These are phyloP conservation scores for Sphaeramia orbicularis DNA, from an alignment of 2,797 vertebrate species.

Conservation along the genomic window DNA sequence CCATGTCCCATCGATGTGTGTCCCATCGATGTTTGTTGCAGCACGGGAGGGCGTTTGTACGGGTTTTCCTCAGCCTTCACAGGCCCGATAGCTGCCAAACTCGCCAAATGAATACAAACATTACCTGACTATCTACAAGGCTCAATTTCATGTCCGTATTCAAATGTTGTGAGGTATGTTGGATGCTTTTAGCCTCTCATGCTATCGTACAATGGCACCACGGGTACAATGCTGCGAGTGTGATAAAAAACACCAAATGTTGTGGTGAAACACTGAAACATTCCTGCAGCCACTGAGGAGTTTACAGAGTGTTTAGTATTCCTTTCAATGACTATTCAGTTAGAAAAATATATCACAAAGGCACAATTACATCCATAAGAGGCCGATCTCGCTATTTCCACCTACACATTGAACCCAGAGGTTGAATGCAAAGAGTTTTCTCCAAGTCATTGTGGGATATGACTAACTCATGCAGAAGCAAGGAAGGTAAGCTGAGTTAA, in stretches of 20 bases:
- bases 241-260: neutral
- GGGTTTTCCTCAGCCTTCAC: too few species aligned
- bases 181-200: too few species aligned
- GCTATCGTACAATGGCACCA: too few species aligned
- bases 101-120: too few species aligned
- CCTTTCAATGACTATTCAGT: neutral
- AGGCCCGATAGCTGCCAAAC: too few species aligned
- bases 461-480: neutral
- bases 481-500: neutral
- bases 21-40: too few species aligned
- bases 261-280: neutral
- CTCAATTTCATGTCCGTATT: too few species aligned
- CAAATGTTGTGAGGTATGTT: too few species aligned
- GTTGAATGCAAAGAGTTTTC: neutral
- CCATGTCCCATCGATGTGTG: too few species aligned
- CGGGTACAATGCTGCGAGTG: too few species aligned
- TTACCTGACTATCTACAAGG: too few species aligned
- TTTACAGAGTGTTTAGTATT: constrained; percentile 1
- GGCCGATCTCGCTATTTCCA: neutral
- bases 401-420: neutral
- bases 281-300: neutral
- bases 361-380: constrained; percentile 14
- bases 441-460: neutral
- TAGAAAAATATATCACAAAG: constrained; percentile 19
- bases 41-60: too few species aligned